phyloP scores from a whole-genome alignment of 2,113 vertebrate species.

The Triplophysa tibetana region DNA sequence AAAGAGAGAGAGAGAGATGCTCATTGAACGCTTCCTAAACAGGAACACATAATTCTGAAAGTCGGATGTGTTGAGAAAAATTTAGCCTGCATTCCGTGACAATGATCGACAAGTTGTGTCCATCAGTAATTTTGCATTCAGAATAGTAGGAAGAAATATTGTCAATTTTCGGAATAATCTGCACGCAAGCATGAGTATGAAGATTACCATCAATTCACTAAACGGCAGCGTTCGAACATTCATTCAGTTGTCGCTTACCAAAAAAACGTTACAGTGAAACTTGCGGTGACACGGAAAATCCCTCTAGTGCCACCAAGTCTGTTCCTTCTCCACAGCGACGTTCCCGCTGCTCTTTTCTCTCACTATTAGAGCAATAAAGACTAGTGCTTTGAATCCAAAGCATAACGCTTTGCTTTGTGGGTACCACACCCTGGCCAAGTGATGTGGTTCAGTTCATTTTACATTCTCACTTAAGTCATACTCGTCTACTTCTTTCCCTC shows the following conservation, averaged over 20 bases:
- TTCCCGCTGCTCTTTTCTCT: slow-evolving; percentile 70
- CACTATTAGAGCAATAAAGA: slow-evolving; percentile 56
- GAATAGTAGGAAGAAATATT: not conserved
- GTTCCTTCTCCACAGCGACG: slow-evolving; percentile 81
- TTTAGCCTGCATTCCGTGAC: slow-evolving; percentile 12
- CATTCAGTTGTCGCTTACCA: slow-evolving; percentile 80
- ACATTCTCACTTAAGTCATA: slow-evolving; percentile 53
- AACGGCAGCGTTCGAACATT: slow-evolving; percentile 41
- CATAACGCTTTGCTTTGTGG: slow-evolving; percentile 77
- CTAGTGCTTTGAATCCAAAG: slow-evolving; percentile 75
- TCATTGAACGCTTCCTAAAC: slow-evolving; percentile 23
- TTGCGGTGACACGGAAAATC: slow-evolving; percentile 67
- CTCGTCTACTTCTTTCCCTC: slow-evolving; percentile 50
- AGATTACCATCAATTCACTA: slow-evolving; percentile 28
- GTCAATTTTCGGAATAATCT: slow-evolving; percentile 21
- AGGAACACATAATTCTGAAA: slow-evolving; percentile 11
- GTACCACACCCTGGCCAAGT: slow-evolving; percentile 87
- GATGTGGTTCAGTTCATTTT: slow-evolving; percentile 85
- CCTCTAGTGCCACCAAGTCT: slow-evolving; percentile 86
- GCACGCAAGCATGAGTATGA: slow-evolving; percentile 25
- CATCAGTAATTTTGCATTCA: not conserved
- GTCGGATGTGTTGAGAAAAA: slow-evolving; percentile 8
- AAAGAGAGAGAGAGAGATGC: not conserved
- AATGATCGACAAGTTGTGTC: not conserved
- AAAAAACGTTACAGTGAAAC: slow-evolving; percentile 43